phyloP scores from a whole-genome alignment of 1,140 invertebrate species.

The Drosophila guanche region DNA sequence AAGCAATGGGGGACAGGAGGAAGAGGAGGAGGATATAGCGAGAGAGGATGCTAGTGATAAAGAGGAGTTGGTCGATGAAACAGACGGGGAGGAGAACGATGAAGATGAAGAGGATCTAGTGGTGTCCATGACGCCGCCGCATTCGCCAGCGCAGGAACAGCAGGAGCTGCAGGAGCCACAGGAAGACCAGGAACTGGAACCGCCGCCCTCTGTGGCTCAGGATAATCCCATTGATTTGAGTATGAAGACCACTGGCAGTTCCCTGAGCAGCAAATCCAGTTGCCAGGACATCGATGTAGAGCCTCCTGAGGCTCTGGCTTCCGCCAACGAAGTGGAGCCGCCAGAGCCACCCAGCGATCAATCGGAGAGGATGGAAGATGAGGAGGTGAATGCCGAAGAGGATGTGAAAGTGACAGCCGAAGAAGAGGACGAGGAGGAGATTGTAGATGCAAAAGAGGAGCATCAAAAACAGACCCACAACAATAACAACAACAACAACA shows the following conservation, averaged over 20 bases:
- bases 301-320: slow-evolving; percentile 10
- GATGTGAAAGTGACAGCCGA: slow-evolving; percentile 70
- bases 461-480: slow-evolving; percentile 59
- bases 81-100: slow-evolving; percentile 8
- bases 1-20: slow-evolving; percentile 60
- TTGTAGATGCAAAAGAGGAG: slow-evolving; percentile 72
- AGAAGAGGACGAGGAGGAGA: slow-evolving; percentile 78
- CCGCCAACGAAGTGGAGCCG: slow-evolving; percentile 45
- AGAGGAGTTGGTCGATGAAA: slow-evolving; percentile 4
- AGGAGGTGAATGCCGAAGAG: slow-evolving; percentile 21
- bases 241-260: slow-evolving; percentile 86
- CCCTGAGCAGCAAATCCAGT: slow-evolving; percentile 70
- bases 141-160: slow-evolving; percentile 60
- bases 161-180: slow-evolving; percentile 12
- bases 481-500: slow-evolving; percentile 46
- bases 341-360: background rate
- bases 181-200: background rate
- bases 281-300: slow-evolving; percentile 52
- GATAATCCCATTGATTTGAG: slow-evolving; percentile 93
- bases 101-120: slow-evolving; percentile 74
- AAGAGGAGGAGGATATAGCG: slow-evolving; percentile 44
- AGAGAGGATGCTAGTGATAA: slow-evolving; percentile 24
- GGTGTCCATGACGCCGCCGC: slow-evolving; percentile 82
- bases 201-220: slow-evolving; percentile 81
- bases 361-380: slow-evolving; percentile 24